These are phyloP conservation scores for Choreutis nemorana DNA, from an alignment of 2,888 invertebrate genomes.

Conservation along the genomic window DNA sequence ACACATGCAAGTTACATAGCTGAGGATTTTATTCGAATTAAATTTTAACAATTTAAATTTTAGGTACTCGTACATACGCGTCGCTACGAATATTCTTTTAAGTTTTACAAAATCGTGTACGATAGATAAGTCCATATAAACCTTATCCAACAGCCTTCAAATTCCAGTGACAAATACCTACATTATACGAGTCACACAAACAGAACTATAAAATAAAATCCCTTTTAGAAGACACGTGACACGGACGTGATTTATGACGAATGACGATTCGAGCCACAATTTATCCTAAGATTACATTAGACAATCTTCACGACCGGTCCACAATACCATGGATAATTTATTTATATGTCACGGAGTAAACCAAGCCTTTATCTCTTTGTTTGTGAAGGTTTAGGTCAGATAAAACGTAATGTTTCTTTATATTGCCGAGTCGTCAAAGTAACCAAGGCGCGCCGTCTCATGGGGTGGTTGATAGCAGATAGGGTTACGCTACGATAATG, in stretches of 20 bases:
- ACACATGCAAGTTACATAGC: too few species aligned
- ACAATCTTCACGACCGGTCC: constrained; percentile 32
- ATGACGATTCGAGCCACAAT: constrained; percentile 31
- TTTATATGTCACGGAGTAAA: constrained; percentile 46
- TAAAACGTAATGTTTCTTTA: constrained; percentile 58
- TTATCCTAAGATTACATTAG: constrained; percentile 49
- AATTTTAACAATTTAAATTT: too few species aligned
- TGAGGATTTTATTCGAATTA: too few species aligned
- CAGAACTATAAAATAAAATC: constrained; percentile 38
- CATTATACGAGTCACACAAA: too few species aligned
- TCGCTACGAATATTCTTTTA: too few species aligned
- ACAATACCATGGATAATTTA: constrained; percentile 55
- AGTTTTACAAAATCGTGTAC: too few species aligned
- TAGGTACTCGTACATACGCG: too few species aligned
- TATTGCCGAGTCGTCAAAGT: constrained; percentile 50
- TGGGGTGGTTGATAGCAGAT: too few species aligned
- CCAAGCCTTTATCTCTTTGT: constrained; percentile 57
- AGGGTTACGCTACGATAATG: too few species aligned
- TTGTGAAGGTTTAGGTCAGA: constrained; percentile 44
- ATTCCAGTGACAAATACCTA: too few species aligned
- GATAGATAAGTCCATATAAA: too few species aligned
- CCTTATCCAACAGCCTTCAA: too few species aligned
- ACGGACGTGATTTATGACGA: constrained; percentile 48
- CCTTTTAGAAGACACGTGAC: constrained; percentile 39
- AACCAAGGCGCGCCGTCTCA: constrained; percentile 28